Base-by-base conservation (phyloP, 2,797 vertebrate species). In the Chiroxiphia lanceolata region DNA sequence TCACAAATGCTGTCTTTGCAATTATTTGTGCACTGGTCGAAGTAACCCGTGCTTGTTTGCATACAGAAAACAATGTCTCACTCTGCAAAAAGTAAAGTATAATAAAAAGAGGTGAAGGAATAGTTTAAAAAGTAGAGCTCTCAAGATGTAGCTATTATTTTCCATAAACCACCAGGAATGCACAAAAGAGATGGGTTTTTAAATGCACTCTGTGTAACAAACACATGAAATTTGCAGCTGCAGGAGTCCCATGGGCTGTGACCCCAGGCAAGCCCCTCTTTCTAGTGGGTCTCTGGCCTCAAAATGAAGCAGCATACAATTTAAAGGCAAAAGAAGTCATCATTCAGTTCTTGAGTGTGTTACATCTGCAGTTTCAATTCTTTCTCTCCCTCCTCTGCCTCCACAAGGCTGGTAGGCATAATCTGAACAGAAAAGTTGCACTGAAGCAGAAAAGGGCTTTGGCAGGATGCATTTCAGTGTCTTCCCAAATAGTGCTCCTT, bases 1-100 rank as follows among this genome's bases (percentile, higher is more conserved):
- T 69, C 84, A 78, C 89, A 86, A 63, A 50, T 17, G 26, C 71
- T 77, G 40, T 72, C 72, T 70, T 42, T 82, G 84, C 89, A 56
- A 80, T 72, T 88, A 76, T 42, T 90, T 72, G 65, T 0, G 0
- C 8, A 1, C 40, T 71, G 56, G 57, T 90, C 71, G 74, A 82
- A 63, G 19, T 38, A 70, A 76, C 18, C 1, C 11, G 1, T 3
- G 33, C 40, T 31, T 76, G 63, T 91, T 94, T 91, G 57, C 53
- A 47, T 51, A 48, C 31, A 68, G 82, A 82, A 94, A 76, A 19
- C 17, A 48, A 56, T 6, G 31, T 54, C 67, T 89, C 29, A 1
- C n/a, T 83, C 60, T 64, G 38, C 40, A 45, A 60, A 84, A 63
- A 13, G 19, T 11, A 4, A 80, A 90, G 22, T 11, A 4, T 25